Evolutionary conservation across 2,113 vertebrate genomes (phyloP), one percentile per base, ranked within the genome.

Genomic region (Excalfactoria chinensis): DNA sequence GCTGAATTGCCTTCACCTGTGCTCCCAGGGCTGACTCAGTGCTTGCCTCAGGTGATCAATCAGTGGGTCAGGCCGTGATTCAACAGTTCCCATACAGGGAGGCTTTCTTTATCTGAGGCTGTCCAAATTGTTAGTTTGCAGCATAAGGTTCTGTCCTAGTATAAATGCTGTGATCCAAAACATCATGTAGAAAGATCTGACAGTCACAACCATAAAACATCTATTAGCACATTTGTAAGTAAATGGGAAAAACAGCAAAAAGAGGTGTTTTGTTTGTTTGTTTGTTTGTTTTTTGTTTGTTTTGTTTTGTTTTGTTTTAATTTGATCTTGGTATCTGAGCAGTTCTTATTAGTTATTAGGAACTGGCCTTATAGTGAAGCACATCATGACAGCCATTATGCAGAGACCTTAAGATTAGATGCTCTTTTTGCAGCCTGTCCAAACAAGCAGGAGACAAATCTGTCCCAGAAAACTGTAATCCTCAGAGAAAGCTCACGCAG

Each of bases 341-440:
- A 84, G 73, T 84, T 89, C 92, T 90, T 73, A 95, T 87, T 93
- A 91, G 87, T 87, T 84, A 89, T 87, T 89, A 93, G 84, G 48
- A 82, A 49, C 11, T 25, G 20, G 62, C 63, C 63, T 78, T 53
- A 44, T 7, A 18, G 8, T 34, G 30, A 74, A 87, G 44, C 66
- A 30, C 70, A 49, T 69, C 78, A 84, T 53, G 35, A 75, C 1
- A 79, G 63, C 67, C 26, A 58, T 92, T 78, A 93, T 20, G 49
- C 28, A n/a, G 32, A 79, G 66, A 73, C 30, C 44, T 59, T 90
- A 93, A 93, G 81, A 64, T 94, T 67, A 90, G 89, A 81, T 34
- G 16, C 13, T 77, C 37, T 55, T 92, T 88, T 92, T 88, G 70
- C 43, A 90, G 86, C 25, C 63, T 69, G 21, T 60, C 68, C 78